Percentiles rank a stretch among this genome's conserved stretches.
Evolutionary conservation across 2,113 vertebrate species (phyloP).

Genomic region (Crocuta crocuta): DNA sequence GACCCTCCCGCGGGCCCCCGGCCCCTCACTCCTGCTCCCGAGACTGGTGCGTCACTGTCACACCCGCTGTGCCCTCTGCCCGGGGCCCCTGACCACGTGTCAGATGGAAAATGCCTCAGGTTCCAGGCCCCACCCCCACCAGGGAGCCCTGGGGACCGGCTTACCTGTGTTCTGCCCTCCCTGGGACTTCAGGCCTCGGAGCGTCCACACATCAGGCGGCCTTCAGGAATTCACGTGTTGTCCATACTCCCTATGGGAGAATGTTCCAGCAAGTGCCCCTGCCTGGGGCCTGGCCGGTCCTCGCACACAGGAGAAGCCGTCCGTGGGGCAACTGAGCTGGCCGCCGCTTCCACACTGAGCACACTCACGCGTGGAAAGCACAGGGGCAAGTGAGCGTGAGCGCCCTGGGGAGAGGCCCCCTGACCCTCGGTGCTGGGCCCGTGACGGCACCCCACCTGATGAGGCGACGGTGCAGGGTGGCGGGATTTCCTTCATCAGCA

Average conservation of each 20-base stretch:
- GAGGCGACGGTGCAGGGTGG: rapidly evolving
- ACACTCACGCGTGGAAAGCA: rapidly evolving
- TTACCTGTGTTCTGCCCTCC: no score
- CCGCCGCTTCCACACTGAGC: not conserved
- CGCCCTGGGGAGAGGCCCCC: no score
- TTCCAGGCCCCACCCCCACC: not conserved
- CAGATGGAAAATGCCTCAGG: not conserved
- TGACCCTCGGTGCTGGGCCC: rapidly evolving
- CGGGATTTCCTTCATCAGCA: rapidly evolving
- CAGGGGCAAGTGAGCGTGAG: not conserved
- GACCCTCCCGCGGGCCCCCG: no score
- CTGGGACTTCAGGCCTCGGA: no score
- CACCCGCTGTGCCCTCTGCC: not conserved
- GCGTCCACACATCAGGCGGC: no score
- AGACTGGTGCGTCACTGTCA: not conserved
- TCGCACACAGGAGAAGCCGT: not conserved
- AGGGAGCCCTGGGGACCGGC: no score
- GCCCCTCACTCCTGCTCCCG: no score
- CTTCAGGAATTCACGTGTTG: rapidly evolving
- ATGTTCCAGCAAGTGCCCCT: not conserved
- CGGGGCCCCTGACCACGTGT: not conserved
- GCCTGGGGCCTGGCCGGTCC: not conserved
- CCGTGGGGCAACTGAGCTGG: rapidly evolving
- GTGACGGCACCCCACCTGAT: rapidly evolving
- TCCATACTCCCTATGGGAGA: rapidly evolving